Evolutionary conservation across 2,888 invertebrate species (phyloP).

Genomic region (Ormyrus labotus): DNA sequence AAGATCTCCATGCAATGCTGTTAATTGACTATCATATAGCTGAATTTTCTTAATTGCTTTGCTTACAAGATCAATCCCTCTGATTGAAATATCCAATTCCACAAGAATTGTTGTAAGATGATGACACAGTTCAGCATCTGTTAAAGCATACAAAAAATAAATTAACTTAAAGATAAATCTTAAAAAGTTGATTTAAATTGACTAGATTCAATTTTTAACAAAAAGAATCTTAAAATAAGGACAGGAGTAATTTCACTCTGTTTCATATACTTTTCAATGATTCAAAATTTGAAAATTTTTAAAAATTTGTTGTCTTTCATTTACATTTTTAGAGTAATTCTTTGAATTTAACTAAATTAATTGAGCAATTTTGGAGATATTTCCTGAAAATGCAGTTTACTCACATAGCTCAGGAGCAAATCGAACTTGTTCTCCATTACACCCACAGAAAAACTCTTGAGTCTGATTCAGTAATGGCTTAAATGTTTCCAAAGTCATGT

Average conservation of each 20-base stretch:
- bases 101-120: slow-evolving; percentile 76
- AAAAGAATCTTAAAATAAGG: no score
- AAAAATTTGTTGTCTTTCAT: no score
- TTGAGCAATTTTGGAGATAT: no score
- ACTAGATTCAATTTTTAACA: no score
- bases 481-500: slow-evolving; percentile 65
- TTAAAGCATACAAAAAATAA: slow-evolving; percentile 34
- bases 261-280: no score
- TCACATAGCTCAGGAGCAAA: slow-evolving; percentile 91
- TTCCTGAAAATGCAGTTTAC: slow-evolving; percentile 66
- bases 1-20: slow-evolving; percentile 95
- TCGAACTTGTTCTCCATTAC: slow-evolving; percentile 93
- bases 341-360: no score
- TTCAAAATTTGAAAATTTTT: no score
- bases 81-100: slow-evolving; percentile 86
- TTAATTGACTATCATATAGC: slow-evolving; percentile 91
- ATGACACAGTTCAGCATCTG: slow-evolving; percentile 78
- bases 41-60: slow-evolving; percentile 93
- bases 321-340: no score
- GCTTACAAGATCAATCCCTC: slow-evolving; percentile 88
- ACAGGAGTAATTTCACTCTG: no score
- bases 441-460: slow-evolving; percentile 90
- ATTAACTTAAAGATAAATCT: no score
- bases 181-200: no score
- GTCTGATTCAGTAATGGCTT: slow-evolving; percentile 85